phyloP scores from a whole-genome alignment of 2,888 invertebrate genomes.

The Brachyptera risi region DNA sequence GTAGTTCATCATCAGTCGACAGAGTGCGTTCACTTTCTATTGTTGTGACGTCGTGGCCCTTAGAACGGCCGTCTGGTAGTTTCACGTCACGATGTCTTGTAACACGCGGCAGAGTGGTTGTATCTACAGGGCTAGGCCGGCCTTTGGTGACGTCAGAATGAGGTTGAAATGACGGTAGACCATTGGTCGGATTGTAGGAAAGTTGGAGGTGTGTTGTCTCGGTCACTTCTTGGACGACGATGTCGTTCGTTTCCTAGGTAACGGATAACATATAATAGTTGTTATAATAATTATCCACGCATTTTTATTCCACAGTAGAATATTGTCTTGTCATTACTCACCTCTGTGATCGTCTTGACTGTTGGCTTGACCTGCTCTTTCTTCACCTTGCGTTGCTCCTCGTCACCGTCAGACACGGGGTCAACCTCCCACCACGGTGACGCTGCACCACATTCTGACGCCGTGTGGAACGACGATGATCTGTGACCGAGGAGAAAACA shows the following conservation, averaged over 20 bases:
- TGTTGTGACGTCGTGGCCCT: constrained; percentile 1
- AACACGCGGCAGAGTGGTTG: too few species aligned
- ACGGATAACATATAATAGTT: too few species aligned
- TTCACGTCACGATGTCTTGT: too few species aligned
- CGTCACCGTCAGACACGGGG: constrained; percentile 23
- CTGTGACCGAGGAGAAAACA: too few species aligned
- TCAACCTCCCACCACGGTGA: constrained; percentile 56
- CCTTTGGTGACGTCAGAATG: too few species aligned
- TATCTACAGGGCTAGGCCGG: too few species aligned
- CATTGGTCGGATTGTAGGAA: constrained; percentile 50
- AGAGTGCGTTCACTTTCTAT: constrained; percentile 11
- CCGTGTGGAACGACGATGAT: constrained; percentile 66
- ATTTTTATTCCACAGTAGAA: too few species aligned
- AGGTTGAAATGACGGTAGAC: constrained; percentile 51
- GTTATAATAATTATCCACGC: too few species aligned
- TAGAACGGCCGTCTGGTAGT: too few species aligned
- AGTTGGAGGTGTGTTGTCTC: constrained; percentile 53
- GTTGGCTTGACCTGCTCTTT: background rate
- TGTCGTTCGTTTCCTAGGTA: constrained; percentile 43
- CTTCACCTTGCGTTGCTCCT: constrained; percentile 41
- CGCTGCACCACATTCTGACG: constrained; percentile 59
- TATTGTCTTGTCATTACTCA: background rate
- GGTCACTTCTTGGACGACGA: constrained; percentile 50
- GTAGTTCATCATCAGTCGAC: constrained; percentile 41
- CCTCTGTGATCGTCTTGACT: constrained; percentile 29